Conservation (phyloP, 2,888 invertebrate genomes). For the Meta bourneti region DNA sequence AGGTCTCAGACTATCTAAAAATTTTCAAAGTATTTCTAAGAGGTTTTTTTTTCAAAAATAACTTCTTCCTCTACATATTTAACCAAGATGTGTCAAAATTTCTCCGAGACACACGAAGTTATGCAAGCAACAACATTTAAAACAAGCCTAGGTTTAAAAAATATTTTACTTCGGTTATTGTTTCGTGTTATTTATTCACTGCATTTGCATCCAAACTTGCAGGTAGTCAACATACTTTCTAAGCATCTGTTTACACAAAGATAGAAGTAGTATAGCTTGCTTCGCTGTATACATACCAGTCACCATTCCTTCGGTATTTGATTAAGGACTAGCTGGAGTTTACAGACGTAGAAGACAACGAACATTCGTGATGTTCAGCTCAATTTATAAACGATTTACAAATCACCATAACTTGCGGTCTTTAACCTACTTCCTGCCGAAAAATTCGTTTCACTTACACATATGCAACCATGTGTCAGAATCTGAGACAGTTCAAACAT, state of each 20-base stretch:
- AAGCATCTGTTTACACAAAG: neutral
- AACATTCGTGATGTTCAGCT: neutral
- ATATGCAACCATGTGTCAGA: too few species aligned
- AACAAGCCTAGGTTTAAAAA: neutral
- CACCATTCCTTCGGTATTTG: neutral
- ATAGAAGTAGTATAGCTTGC: neutral
- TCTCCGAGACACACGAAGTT: too few species aligned
- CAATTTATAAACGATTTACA: neutral
- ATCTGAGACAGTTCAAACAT: too few species aligned
- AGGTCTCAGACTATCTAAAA: too few species aligned
- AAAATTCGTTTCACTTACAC: too few species aligned
- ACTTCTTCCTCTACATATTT: too few species aligned
- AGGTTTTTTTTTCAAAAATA: too few species aligned
- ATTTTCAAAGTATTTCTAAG: too few species aligned
- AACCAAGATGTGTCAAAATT: too few species aligned
- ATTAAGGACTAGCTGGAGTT: neutral
- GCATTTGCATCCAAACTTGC: neutral
- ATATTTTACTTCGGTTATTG: neutral
- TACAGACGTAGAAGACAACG: neutral
- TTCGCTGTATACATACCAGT: neutral
- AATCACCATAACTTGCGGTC: too few species aligned
- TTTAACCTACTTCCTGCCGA: too few species aligned
- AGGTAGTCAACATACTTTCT: neutral
- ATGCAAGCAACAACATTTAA: neutral
- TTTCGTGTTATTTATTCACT: neutral